These are phyloP conservation scores for Phyto melanocephala DNA, from an alignment of 2,888 invertebrate genomes.

Conservation along the genomic window DNA sequence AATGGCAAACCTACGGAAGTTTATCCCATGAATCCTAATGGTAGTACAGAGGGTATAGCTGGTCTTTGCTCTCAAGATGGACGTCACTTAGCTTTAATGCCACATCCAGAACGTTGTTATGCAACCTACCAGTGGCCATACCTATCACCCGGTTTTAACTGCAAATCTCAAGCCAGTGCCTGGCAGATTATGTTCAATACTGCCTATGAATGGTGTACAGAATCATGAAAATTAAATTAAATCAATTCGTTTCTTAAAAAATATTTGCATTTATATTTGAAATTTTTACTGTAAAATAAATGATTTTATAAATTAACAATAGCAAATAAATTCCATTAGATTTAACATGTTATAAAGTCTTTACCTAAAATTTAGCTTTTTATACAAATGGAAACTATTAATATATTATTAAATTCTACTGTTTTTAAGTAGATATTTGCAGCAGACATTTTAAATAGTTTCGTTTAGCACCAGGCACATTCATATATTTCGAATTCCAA, in stretches of 20 bases:
- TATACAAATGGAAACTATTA: background rate
- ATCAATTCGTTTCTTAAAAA: background rate
- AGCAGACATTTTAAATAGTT: constrained; percentile 79
- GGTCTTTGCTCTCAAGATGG: constrained; percentile 94
- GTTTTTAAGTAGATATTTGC: constrained; percentile 70
- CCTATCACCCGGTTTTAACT: constrained; percentile 80
- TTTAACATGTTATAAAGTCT: constrained; percentile 5
- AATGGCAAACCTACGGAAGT: constrained; percentile 85
- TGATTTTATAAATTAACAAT: background rate
- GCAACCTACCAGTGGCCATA: constrained; percentile 95
- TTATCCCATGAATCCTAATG: constrained; percentile 98
- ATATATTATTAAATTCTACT: too few relatives aligned
- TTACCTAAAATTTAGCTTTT: too few relatives aligned
- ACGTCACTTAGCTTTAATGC: constrained; percentile 98
- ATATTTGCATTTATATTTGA: constrained; percentile 17
- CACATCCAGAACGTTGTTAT: constrained; percentile 96
- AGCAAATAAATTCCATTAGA: constrained; percentile 8
- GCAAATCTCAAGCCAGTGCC: constrained; percentile 84
- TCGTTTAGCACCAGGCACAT: constrained; percentile 79
- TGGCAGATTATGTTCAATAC: constrained; percentile 96
- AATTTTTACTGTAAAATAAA: background rate
- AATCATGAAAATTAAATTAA: background rate
- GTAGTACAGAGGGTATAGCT: constrained; percentile 90
- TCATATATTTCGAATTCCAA: constrained; percentile 81
- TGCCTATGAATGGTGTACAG: constrained; percentile 86